Base-by-base conservation (phyloP, 2,113 vertebrate species). In the Camelus bactrianus region DNA sequence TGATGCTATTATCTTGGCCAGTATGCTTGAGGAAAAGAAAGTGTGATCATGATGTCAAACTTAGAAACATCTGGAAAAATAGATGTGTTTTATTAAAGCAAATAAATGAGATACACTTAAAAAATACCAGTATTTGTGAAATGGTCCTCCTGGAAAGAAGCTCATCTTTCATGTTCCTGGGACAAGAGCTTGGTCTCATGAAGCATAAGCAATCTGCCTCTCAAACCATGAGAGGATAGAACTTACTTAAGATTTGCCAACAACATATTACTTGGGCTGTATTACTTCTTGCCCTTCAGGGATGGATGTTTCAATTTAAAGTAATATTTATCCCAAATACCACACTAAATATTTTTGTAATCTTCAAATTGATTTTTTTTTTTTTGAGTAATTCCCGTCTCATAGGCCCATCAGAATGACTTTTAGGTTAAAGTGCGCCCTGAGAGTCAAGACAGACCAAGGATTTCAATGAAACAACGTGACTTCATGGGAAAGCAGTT, bases 201-300 rank as follows among this genome's bases (percentile, higher is more conserved):
- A 94, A 96, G 93, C 50, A 17, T 35, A 96, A 86, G 8, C 5
- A 2, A 28, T 81, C 67, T 92, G 35, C 20, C 85, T 30, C 4
- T 95, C 89, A 97, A 84, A 0, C 1, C 26, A 48, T 46, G 12
- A 42, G 54, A 96, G 77, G n/a, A 83, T 20, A 79, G 17, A 95
- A 62, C 73, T 94, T 97, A 97, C 91, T 93, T 97, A 96, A 93
- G 12, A 96, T 60, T 24, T 93, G 26, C 38, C 64, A 96, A 92
- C 20, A 17, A 32, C 3, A 62, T 89, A 30, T 89, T 84, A 48
- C 92, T 97, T 30, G 3, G 0, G 54, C 9, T 90, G 6, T 93
- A 48, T 19, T 96, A 87, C 90, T 89, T 98, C 88, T 50, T 87
- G 62, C 67, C 4, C 6, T 79, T 84, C 69, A 56, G 24, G 64